Evolutionary conservation across 2,113 vertebrate genomes (phyloP).

Genomic region (Mixornis gularis): DNA sequence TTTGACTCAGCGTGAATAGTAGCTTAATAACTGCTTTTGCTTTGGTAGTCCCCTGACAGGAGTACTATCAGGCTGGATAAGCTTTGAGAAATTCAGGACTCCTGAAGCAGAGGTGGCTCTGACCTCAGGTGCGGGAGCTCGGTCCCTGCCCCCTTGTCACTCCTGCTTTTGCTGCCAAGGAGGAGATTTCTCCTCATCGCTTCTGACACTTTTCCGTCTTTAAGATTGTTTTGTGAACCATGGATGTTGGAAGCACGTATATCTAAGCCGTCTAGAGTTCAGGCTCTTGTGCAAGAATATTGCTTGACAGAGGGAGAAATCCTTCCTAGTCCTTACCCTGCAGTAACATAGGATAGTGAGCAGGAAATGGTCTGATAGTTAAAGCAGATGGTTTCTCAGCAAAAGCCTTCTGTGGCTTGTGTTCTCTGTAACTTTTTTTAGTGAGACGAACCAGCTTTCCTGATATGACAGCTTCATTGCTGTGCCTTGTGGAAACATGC

Average conservation of each 20-base stretch:
- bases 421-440: slow-evolving; percentile 21
- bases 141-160: accelerated
- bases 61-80: background rate
- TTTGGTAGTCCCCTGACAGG: background rate
- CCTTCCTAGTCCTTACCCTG: background rate
- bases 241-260: background rate
- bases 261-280: background rate
- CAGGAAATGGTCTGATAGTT: slow-evolving; percentile 39
- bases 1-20: background rate
- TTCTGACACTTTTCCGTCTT: background rate
- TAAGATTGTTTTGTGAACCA: background rate
- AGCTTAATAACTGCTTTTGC: background rate
- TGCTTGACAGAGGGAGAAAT: background rate
- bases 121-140: background rate
- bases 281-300: background rate
- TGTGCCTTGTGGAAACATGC: slow-evolving; percentile 6
- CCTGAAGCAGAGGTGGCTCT: background rate
- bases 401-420: slow-evolving; percentile 45
- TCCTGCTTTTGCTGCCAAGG: background rate
- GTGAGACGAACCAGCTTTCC: slow-evolving; percentile 12
- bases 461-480: slow-evolving; percentile 44
- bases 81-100: background rate
- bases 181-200: background rate
- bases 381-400: slow-evolving; percentile 45
- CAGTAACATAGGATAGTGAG: background rate